These are phyloP conservation scores for Lasius platythorax DNA, from an alignment of 2,888 invertebrate species.

Conservation along the genomic window DNA sequence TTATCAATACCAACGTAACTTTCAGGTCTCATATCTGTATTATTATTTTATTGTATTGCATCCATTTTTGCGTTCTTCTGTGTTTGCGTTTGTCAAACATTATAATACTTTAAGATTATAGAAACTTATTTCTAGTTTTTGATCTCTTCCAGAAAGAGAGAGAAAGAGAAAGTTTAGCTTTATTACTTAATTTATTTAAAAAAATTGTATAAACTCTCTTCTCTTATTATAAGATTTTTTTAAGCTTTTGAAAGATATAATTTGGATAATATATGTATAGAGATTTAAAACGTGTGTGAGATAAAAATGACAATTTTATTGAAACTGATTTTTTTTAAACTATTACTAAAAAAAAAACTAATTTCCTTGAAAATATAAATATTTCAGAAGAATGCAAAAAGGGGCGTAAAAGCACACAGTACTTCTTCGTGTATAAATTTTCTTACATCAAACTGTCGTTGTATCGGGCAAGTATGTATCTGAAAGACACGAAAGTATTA, in stretches of 20 bases:
- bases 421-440: background rate
- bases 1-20: background rate
- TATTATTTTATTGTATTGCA: background rate
- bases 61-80: background rate
- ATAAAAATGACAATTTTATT: background rate
- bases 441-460: slow-evolving; percentile 12
- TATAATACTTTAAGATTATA: no score
- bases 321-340: background rate
- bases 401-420: background rate
- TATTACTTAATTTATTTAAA: background rate
- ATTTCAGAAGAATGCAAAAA: background rate
- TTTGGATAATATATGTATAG: background rate
- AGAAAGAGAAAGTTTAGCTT: background rate
- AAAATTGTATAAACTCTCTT: background rate
- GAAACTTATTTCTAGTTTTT: background rate
- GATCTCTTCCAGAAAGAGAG: background rate
- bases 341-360: background rate
- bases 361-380: background rate
- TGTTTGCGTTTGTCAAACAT: background rate
- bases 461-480: background rate
- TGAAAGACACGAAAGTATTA: slow-evolving; percentile 16
- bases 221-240: background rate
- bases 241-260: background rate
- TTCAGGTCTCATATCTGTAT: background rate
- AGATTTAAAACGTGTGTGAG: background rate